These are phyloP conservation scores for Tragelaphus buxtoni DNA, from an alignment of 2,113 vertebrate genomes.

Conservation along the genomic window DNA sequence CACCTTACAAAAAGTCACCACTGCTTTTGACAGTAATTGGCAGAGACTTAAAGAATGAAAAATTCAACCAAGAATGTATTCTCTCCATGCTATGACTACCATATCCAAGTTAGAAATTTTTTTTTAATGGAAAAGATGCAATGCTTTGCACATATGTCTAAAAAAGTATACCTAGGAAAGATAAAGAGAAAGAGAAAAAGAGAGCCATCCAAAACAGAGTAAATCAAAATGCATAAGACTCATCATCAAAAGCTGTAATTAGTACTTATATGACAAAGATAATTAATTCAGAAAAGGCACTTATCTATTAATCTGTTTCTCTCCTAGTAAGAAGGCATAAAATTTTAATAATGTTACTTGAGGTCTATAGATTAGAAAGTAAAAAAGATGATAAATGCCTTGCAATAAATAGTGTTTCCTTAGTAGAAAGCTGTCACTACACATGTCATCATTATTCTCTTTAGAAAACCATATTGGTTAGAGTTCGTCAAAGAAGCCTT, in stretches of 20 bases:
- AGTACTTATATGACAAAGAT: neutral
- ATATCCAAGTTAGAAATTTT: neutral
- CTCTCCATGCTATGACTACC: neutral
- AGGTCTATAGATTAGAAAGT: neutral
- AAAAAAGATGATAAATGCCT: neutral
- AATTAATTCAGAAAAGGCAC: slow-evolving; percentile 35
- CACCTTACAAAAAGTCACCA: slow-evolving; percentile 44
- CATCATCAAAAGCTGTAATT: neutral
- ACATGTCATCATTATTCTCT: neutral
- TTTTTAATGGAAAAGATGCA: neutral
- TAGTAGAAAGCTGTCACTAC: neutral
- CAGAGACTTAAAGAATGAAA: slow-evolving; percentile 44
- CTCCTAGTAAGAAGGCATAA: neutral
- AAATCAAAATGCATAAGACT: neutral
- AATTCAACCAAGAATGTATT: slow-evolving; percentile 36
- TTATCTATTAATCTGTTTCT: neutral
- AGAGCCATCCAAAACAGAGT: neutral
- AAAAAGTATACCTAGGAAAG: neutral
- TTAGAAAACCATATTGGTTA: neutral
- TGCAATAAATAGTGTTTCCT: neutral
- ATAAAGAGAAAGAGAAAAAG: neutral
- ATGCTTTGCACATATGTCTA: neutral
- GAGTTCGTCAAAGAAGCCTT: neutral
- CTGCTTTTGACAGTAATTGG: slow-evolving; percentile 55
- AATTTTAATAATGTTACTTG: slow-evolving; percentile 7